A percentile compares a stretch with the other conserved stretches of the same genome.
Evolutionary conservation across 2,888 invertebrate species (phyloP).

Genomic region (Uloborus plumipes): DNA sequence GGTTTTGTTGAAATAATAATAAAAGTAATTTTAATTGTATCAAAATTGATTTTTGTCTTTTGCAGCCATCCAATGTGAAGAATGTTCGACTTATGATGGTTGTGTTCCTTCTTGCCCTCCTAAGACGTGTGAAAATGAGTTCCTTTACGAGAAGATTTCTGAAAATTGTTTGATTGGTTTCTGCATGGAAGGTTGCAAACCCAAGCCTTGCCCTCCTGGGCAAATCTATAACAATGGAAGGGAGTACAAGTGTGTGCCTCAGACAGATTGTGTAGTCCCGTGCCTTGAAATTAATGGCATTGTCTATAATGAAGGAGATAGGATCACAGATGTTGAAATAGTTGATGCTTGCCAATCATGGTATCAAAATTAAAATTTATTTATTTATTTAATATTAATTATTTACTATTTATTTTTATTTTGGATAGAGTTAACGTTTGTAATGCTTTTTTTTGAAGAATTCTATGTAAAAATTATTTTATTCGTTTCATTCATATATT

Average conservation of each 20-base stretch:
- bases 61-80: constrained; percentile 89
- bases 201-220: constrained; percentile 80
- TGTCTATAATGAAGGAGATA: constrained; percentile 83
- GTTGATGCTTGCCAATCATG: constrained; percentile 85
- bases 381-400: not conserved
- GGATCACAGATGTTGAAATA: constrained; percentile 75
- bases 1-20: too few relatives aligned
- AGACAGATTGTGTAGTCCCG: constrained; percentile 78
- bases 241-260: constrained; percentile 81
- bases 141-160: constrained; percentile 76
- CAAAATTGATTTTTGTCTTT: constrained; percentile 7
- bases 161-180: constrained; percentile 80
- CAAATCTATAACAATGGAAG: constrained; percentile 81
- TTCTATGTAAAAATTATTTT: too few relatives aligned
- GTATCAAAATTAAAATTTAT: constrained; percentile 68
- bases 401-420: too few relatives aligned
- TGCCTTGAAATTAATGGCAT: constrained; percentile 80
- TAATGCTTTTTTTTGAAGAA: too few relatives aligned
- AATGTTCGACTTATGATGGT: constrained; percentile 84
- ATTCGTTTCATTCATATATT: too few relatives aligned
- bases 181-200: constrained; percentile 81
- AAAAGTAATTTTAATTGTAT: too few relatives aligned
- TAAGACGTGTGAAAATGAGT: constrained; percentile 85
- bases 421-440: too few relatives aligned
- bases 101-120: constrained; percentile 86